Evolutionary conservation across 2,797 vertebrate genomes (phyloP).

Genomic region (Choloepus didactylus): DNA sequence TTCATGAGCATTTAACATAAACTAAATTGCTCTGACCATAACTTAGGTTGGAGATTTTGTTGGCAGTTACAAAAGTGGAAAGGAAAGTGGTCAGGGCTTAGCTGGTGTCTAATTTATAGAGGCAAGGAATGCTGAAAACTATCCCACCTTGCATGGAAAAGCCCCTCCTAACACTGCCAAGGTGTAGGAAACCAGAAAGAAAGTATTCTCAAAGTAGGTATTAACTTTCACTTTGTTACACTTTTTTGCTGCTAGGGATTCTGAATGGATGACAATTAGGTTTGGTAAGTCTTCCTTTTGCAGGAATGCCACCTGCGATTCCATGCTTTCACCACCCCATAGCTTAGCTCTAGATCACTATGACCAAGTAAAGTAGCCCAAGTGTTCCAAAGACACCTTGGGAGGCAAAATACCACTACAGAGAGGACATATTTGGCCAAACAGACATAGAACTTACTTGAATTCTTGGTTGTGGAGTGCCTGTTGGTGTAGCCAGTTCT

Average conservation of each 20-base stretch:
- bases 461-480: not conserved
- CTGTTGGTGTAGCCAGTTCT: not conserved
- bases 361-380: not conserved
- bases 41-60: not conserved
- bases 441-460: constrained; percentile 28
- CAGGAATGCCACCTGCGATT: not conserved
- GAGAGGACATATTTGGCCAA: not conserved
- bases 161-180: not conserved
- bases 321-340: not conserved
- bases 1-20: not conserved
- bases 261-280: not conserved
- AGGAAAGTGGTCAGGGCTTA: too few relatives aligned
- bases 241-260: constrained; percentile 9
- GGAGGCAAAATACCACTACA: not conserved
- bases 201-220: not conserved
- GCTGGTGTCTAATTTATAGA: not conserved
- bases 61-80: not conserved
- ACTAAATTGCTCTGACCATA: not conserved
- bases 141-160: not conserved
- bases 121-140: not conserved
- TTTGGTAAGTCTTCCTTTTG: constrained; percentile 21
- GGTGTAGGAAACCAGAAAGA: not conserved
- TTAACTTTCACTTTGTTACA: not conserved
- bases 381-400: not conserved
- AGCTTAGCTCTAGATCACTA: not conserved